phyloP scores from a whole-genome alignment of 2,888 invertebrate species.

The Heliconius aoede region DNA sequence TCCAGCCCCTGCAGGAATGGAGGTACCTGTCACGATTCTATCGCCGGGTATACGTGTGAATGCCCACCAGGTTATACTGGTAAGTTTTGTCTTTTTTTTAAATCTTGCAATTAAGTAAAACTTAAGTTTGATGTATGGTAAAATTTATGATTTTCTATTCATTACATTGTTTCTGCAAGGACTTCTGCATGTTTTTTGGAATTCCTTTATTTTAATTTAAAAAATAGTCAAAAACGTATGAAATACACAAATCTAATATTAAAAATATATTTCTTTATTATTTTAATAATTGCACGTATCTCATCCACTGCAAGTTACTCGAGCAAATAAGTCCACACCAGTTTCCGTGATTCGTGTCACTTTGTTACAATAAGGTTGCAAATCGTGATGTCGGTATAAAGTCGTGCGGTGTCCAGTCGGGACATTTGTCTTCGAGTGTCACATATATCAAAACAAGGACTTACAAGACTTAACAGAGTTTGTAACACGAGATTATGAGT shows the following conservation, averaged over 20 bases:
- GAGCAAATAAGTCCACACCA: background rate
- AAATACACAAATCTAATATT: background rate
- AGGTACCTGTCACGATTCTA: conserved; percentile 93
- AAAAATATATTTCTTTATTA: background rate
- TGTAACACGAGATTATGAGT: conserved; percentile 24
- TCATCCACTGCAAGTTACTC: background rate
- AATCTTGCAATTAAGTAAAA: too few species aligned
- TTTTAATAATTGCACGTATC: background rate
- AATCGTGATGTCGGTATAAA: conserved; percentile 12
- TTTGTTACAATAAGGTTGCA: conserved; percentile 21
- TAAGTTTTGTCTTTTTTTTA: conserved; percentile 52
- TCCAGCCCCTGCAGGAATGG: conserved; percentile 95
- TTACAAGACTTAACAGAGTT: conserved; percentile 16
- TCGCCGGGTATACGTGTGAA: conserved; percentile 95
- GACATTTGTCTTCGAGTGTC: conserved; percentile 23
- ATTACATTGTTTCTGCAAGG: too few species aligned
- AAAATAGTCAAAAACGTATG: too few species aligned
- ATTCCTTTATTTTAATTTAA: too few species aligned
- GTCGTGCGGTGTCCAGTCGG: conserved; percentile 26
- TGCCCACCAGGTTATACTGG: conserved; percentile 95
- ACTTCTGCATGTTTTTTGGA: too few species aligned
- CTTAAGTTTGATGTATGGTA: too few species aligned
- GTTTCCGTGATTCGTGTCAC: conserved; percentile 9
- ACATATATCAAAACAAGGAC: conserved; percentile 23
- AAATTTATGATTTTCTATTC: too few species aligned